These are phyloP conservation scores for Centropus unirufus DNA, from an alignment of 2,113 vertebrate genomes.

Conservation along the genomic window DNA sequence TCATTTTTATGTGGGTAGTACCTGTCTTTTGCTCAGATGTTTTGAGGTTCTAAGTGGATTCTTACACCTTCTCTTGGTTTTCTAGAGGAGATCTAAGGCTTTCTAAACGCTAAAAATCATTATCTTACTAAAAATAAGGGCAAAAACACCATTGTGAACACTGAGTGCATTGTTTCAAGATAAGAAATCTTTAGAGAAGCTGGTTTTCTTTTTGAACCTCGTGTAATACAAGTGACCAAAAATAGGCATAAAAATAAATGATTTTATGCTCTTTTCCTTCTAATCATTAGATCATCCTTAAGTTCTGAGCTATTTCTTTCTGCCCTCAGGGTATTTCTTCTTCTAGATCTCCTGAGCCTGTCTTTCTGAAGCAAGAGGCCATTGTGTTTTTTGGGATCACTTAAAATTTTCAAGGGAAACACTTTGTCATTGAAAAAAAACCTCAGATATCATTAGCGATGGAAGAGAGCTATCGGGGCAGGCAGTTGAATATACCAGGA, in stretches of 20 bases:
- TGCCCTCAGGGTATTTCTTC: neutral
- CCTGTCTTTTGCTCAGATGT: neutral
- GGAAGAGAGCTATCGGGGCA: neutral
- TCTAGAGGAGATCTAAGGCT: neutral
- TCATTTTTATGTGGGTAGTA: neutral
- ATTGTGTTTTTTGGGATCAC: neutral
- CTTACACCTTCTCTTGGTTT: neutral
- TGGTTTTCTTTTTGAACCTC: neutral
- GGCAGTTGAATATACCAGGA: neutral
- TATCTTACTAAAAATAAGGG: neutral
- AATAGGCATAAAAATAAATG: neutral
- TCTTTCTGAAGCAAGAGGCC: neutral
- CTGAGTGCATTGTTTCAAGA: neutral
- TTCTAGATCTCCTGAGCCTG: neutral
- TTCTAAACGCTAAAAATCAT: neutral
- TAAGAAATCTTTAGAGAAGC: neutral
- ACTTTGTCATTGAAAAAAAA: neutral
- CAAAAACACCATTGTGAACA: neutral
- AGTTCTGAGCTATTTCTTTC: neutral
- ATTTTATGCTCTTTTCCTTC: neutral
- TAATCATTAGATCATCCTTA: neutral
- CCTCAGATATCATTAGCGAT: neutral
- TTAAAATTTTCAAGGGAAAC: slow-evolving; percentile 15
- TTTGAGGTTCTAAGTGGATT: neutral
- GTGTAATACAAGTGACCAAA: neutral